Evolutionary conservation across 2,888 invertebrate species (phyloP).

Genomic region (Candidula unifasciata): DNA sequence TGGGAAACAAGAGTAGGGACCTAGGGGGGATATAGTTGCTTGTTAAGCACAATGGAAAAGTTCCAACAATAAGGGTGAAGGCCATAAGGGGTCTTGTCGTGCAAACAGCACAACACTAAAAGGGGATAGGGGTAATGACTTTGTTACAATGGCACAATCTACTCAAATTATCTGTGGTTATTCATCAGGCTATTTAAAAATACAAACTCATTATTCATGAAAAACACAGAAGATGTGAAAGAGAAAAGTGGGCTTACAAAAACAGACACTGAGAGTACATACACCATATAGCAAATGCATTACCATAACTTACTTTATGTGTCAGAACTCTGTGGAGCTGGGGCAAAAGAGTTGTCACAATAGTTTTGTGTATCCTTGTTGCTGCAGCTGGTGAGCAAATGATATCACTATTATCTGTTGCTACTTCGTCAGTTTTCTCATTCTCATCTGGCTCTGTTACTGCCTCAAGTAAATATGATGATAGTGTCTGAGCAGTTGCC

Average conservation of each 20-base stretch:
- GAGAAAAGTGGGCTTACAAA: background rate
- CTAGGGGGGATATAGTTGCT: too few relatives aligned
- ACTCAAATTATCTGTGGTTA: too few relatives aligned
- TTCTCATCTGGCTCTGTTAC: slow-evolving; percentile 19
- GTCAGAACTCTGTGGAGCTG: slow-evolving; percentile 87
- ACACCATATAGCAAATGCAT: background rate
- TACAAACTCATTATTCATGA: too few relatives aligned
- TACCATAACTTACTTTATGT: slow-evolving; percentile 69
- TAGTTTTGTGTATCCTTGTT: slow-evolving; percentile 85
- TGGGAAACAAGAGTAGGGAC: too few relatives aligned
- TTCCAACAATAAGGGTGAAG: too few relatives aligned
- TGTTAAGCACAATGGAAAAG: too few relatives aligned
- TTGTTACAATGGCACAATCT: too few relatives aligned
- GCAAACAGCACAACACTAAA: too few relatives aligned
- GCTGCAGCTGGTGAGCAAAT: slow-evolving; percentile 80
- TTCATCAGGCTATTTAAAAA: too few relatives aligned
- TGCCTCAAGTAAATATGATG: background rate
- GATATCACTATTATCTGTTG: slow-evolving; percentile 53
- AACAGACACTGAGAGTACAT: background rate
- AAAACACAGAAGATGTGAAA: too few relatives aligned
- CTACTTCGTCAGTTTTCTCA: slow-evolving; percentile 50
- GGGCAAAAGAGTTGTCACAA: slow-evolving; percentile 86
- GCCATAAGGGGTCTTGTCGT: too few relatives aligned
- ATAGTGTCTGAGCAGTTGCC: background rate
- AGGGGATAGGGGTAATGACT: too few relatives aligned